Conservation (phyloP, 2,888 invertebrate genomes). For the Cephus rjabovi region DNA sequence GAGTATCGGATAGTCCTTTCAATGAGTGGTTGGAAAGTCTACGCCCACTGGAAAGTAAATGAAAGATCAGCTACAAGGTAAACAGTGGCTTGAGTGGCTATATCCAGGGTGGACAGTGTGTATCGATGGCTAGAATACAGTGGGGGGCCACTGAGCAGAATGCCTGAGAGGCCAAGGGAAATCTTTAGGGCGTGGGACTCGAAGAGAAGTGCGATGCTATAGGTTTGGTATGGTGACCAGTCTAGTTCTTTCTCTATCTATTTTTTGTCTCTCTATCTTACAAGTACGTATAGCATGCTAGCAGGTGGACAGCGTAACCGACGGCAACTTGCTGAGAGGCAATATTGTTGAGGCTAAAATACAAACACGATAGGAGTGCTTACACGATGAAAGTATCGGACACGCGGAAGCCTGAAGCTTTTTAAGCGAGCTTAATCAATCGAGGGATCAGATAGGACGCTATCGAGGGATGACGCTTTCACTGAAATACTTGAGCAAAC, state of each 20-base stretch:
- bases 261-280: background rate
- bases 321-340: background rate
- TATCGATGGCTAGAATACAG: background rate
- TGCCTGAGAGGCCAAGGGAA: background rate
- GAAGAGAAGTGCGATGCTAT: background rate
- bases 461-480: background rate
- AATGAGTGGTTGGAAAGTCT: background rate
- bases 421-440: constrained; percentile 1
- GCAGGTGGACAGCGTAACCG: background rate
- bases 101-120: constrained; percentile 1
- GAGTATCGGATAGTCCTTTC: background rate
- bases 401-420: background rate
- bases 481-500: background rate
- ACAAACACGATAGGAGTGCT: background rate
- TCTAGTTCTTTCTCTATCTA: background rate
- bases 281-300: background rate
- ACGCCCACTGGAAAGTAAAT: constrained; percentile 28
- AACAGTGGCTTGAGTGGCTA: constrained; percentile 24
- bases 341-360: background rate
- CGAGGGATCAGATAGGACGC: constrained; percentile 5
- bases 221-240: background rate
- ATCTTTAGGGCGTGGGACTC: background rate
- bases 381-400: background rate
- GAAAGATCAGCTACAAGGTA: constrained; percentile 24
- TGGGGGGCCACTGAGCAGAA: background rate